Percentiles rank a stretch among this genome's conserved stretches.
phyloP scores from a whole-genome alignment of 2,797 vertebrate species.

The Rhyacichthys aspro region DNA sequence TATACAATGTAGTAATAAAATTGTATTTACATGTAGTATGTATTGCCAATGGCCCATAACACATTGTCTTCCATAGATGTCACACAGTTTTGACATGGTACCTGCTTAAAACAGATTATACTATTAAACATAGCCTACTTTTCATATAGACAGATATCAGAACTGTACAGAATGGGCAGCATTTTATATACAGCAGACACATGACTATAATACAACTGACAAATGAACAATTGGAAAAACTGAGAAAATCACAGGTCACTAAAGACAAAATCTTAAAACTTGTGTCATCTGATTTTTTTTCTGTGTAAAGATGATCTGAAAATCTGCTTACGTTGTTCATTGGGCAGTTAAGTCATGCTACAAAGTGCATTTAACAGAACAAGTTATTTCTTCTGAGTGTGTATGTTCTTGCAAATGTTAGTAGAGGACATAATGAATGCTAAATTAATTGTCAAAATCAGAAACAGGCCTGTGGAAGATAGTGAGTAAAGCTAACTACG shows the following conservation, averaged over 20 bases:
- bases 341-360: conserved; percentile 44
- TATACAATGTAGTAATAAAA: conserved; percentile 74
- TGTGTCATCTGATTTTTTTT: conserved; percentile 3
- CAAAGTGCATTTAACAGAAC: conserved; percentile 62
- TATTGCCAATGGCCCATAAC: conserved; percentile 80
- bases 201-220: conserved; percentile 65
- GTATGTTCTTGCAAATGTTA: too few species aligned
- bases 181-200: conserved; percentile 75
- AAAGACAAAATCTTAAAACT: conserved; percentile 19
- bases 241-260: conserved; percentile 32
- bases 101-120: conserved; percentile 79
- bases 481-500: conserved; percentile 20
- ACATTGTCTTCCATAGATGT: conserved; percentile 75
- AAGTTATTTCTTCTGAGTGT: conserved; percentile 10
- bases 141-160: conserved; percentile 79
- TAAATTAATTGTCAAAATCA: too few species aligned
- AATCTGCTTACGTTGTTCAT: conserved; percentile 42
- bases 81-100: conserved; percentile 77
- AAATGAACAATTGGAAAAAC: conserved; percentile 48
- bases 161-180: conserved; percentile 80
- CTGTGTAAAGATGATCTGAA: conserved; percentile 19
- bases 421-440: background rate
- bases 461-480: conserved; percentile 7
- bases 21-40: conserved; percentile 79
- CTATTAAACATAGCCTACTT: conserved; percentile 78